phyloP scores from a whole-genome alignment of 2,888 invertebrate species.

The Machimus atricapillus region DNA sequence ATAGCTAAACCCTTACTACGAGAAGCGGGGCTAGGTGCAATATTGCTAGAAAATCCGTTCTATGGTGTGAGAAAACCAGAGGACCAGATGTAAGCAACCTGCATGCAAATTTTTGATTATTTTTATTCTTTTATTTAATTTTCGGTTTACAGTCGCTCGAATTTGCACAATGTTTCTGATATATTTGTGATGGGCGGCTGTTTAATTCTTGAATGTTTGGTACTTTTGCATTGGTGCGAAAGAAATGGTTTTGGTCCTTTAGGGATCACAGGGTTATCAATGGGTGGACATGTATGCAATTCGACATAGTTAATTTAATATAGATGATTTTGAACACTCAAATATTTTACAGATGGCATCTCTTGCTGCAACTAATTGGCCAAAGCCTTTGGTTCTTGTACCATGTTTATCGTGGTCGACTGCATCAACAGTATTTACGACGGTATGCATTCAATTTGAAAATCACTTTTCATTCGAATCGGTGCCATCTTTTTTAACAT shows the following conservation, averaged over 20 bases:
- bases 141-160: slow-evolving; percentile 74
- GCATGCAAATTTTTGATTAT: slow-evolving; percentile 20
- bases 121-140: slow-evolving; percentile 23
- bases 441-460: slow-evolving; percentile 65
- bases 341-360: slow-evolving; percentile 85
- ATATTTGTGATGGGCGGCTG: slow-evolving; percentile 99
- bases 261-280: slow-evolving; percentile 93
- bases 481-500: neutral
- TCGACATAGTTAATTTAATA: neutral
- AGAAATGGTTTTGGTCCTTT: slow-evolving; percentile 89
- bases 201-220: slow-evolving; percentile 90
- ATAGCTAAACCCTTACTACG: slow-evolving; percentile 91
- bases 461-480: neutral
- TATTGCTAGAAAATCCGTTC: slow-evolving; percentile 96
- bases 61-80: slow-evolving; percentile 89
- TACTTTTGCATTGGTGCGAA: slow-evolving; percentile 93
- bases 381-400: slow-evolving; percentile 89
- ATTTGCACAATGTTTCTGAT: slow-evolving; percentile 93
- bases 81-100: slow-evolving; percentile 75
- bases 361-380: slow-evolving; percentile 94
- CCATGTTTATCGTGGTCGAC: slow-evolving; percentile 98
- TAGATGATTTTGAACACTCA: slow-evolving; percentile 49
- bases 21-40: slow-evolving; percentile 88
- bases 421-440: slow-evolving; percentile 93
- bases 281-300: slow-evolving; percentile 93